Evolutionary conservation across 2,113 vertebrate genomes (phyloP).

Genomic region (Morone chrysops): DNA sequence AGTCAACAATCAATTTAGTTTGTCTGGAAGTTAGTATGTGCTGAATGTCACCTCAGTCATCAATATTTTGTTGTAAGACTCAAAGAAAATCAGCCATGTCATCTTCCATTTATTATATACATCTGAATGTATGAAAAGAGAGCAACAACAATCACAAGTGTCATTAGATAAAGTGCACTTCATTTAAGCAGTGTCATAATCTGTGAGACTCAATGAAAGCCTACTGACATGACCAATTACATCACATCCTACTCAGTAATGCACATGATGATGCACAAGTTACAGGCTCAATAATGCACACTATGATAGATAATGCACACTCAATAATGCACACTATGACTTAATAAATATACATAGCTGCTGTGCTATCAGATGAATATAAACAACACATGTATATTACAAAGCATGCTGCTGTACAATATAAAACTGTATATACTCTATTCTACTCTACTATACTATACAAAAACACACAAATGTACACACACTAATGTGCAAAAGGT

Average conservation of each 20-base stretch:
- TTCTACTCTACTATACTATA: not conserved
- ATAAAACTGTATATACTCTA: too few species aligned
- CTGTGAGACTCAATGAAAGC: slow-evolving; percentile 25
- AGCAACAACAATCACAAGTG: slow-evolving; percentile 59
- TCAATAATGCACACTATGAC: slow-evolving; percentile 13
- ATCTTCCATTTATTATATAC: slow-evolving; percentile 51
- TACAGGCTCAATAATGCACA: slow-evolving; percentile 29
- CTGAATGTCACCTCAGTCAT: not conserved
- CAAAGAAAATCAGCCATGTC: not conserved
- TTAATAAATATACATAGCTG: not conserved
- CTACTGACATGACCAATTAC: slow-evolving; percentile 27
- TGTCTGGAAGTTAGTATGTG: not conserved
- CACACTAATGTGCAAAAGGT: slow-evolving; percentile 42
- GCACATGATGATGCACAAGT: slow-evolving; percentile 37
- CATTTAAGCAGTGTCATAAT: slow-evolving; percentile 33
- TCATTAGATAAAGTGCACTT: slow-evolving; percentile 72
- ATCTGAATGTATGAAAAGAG: slow-evolving; percentile 55
- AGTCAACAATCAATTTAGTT: not conserved
- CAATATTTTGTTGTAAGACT: not conserved
- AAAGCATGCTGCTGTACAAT: slow-evolving; percentile 39
- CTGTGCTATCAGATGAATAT: not conserved
- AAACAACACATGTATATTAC: slow-evolving; percentile 26
- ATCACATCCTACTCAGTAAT: slow-evolving; percentile 40
- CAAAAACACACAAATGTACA: slow-evolving; percentile 45
- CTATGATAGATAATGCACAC: slow-evolving; percentile 22